A percentile compares a stretch with the other conserved stretches of the same genome.
These are phyloP conservation scores for Stegastes partitus DNA, from an alignment of 2,113 vertebrate species.

Conservation along the genomic window DNA sequence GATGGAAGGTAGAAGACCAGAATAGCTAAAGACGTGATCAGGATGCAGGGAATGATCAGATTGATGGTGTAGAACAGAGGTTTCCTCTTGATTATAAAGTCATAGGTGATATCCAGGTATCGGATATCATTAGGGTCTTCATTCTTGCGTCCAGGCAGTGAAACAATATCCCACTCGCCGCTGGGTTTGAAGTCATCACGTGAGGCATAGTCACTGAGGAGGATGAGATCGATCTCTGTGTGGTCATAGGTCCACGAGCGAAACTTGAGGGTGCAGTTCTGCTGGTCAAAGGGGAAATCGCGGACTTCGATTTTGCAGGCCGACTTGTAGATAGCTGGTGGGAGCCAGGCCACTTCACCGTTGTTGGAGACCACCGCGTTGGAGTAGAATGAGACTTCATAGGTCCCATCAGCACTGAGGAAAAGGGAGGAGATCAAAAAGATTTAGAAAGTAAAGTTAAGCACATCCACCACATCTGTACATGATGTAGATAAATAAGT, in stretches of 20 bases:
- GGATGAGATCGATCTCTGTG: conserved; percentile 87
- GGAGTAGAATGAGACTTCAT: conserved; percentile 88
- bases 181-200: conserved; percentile 88
- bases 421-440: conserved; percentile 6
- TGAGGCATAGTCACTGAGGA: conserved; percentile 85
- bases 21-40: conserved; percentile 88
- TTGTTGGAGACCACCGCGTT: conserved; percentile 86
- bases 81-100: conserved; percentile 88
- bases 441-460: conserved; percentile 8
- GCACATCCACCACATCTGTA: not conserved
- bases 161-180: conserved; percentile 88
- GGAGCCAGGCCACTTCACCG: conserved; percentile 86
- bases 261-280: conserved; percentile 89
- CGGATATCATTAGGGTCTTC: conserved; percentile 84
- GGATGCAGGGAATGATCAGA: conserved; percentile 87
- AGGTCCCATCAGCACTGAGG: conserved; percentile 86
- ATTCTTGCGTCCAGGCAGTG: conserved; percentile 86
- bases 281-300: conserved; percentile 88
- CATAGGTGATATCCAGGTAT: conserved; percentile 88
- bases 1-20: conserved; percentile 89
- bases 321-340: conserved; percentile 88
- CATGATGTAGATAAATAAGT: too few relatives aligned
- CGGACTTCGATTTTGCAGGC: conserved; percentile 88
- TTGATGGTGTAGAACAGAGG: conserved; percentile 89
- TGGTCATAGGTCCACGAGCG: conserved; percentile 89